Base-by-base conservation (phyloP, 2,888 invertebrate species). In the Onthophagus sagittarius region DNA sequence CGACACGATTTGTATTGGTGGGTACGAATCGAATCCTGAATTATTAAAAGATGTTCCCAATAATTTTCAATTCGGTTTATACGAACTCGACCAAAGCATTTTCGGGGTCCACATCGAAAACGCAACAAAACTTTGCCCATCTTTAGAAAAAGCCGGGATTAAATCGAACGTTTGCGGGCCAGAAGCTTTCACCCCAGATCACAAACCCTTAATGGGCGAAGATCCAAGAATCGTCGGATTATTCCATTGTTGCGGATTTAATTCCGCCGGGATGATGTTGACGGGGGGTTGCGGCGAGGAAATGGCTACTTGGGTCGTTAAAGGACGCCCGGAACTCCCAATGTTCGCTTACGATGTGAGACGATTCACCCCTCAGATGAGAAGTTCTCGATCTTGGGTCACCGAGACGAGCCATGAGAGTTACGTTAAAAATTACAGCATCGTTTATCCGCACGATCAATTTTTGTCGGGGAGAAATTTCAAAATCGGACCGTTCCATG, bases 101-200 rank as follows among this genome's bases (percentile, higher is more conserved):
- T 97, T 97, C 81, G 91, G 92, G 31, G 87, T 90, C 0, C 94
- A 96, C 82, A 88, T 95, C 82, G 88, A 88, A 76, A 89, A 90
- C 71, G 94, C 95, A 0, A 86, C 90, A 0, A 89, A 91, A 71
- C 83, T 97, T 7, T 91, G 94, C 74, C 96, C 97, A 0, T 88
- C 89, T 75, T 89, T 96, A 76, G 90, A 89, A 33, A 88, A 88
- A 5, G 89, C 92, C 5, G 96, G 96, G 3, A 90, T 97, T 15
- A 95, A 93, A 83, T 92, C 93, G 62, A 95, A 95, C 0, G 91
- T 96, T 0, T 97, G 95, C 81, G 97, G 97, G 0, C 95, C 96
- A 0, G 96, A 97, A 83, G 93, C 94, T 0, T 97, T 97, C 83
- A 97, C 97, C 0, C 95, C 96, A 0, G 97, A 97, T 83, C 96